These are phyloP conservation scores for Nestor notabilis DNA, from an alignment of 2,113 vertebrate genomes.

Conservation along the genomic window DNA sequence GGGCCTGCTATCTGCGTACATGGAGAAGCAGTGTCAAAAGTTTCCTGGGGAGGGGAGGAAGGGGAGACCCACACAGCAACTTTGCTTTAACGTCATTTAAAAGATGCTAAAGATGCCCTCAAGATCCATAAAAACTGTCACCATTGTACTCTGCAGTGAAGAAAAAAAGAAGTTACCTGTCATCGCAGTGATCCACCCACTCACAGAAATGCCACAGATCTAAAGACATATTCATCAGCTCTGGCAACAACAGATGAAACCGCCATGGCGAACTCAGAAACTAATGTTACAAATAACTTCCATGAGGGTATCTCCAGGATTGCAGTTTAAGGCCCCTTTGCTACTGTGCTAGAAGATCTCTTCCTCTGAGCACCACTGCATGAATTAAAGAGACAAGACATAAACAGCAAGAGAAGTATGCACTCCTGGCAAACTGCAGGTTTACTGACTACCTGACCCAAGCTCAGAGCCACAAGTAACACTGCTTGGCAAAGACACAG, in stretches of 20 bases:
- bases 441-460: neutral
- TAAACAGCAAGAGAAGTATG: neutral
- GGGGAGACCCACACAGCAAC: neutral
- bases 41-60: neutral
- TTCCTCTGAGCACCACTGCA: neutral
- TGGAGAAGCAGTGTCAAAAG: neutral
- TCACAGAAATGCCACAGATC: neutral
- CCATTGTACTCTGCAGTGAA: neutral
- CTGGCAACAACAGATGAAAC: neutral
- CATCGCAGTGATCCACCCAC: conserved; percentile 3
- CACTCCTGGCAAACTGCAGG: neutral
- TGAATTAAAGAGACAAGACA: neutral
- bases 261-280: neutral
- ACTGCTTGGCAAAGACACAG: neutral
- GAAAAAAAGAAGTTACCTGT: neutral
- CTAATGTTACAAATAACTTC: neutral
- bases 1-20: neutral
- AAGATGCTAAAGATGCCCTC: neutral
- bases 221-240: neutral
- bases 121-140: neutral
- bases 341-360: neutral
- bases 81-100: neutral
- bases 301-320: neutral
- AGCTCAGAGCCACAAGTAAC: neutral
- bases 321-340: neutral